Evolutionary conservation across 37 sponge, comb jelly and placozoan species (phyloP).

Genomic region (Spongilla lacustris): DNA sequence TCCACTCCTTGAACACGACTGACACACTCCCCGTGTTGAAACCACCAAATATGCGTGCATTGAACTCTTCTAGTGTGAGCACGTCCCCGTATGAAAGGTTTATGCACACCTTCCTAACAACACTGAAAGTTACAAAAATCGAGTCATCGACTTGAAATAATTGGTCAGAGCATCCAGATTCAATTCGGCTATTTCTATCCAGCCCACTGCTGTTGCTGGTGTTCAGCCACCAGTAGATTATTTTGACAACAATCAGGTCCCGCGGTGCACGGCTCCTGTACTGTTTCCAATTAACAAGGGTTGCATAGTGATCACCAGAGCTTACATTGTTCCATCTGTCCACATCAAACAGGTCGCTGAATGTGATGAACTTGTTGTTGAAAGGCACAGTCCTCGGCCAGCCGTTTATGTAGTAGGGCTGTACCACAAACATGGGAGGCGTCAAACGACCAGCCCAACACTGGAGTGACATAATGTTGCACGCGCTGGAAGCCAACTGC

Average conservation of each 20-base stretch:
- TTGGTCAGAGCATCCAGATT: neutral
- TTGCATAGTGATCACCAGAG: neutral
- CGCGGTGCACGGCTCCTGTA: conserved; percentile 26
- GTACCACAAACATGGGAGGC: conserved; percentile 23
- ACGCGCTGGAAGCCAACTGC: conserved; percentile 22
- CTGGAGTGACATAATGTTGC: conserved; percentile 46
- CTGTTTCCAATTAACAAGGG: conserved; percentile 5
- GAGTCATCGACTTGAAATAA: neutral
- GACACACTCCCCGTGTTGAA: neutral
- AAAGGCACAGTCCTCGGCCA: conserved; percentile 15
- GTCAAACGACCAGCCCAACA: conserved; percentile 49
- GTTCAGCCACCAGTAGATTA: conserved; percentile 13
- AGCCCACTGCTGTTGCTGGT: neutral
- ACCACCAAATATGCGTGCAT: conserved; percentile 6
- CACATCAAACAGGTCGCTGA: conserved; percentile 48
- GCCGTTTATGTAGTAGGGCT: conserved; percentile 22
- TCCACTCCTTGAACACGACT: conserved; percentile 47
- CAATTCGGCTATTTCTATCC: neutral
- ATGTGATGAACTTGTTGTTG: neutral
- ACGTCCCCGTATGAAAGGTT: conserved; percentile 21
- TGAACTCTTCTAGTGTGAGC: conserved; percentile 17
- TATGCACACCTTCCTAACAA: conserved; percentile 29
- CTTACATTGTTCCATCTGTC: conserved; percentile 13
- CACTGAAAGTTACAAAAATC: neutral
- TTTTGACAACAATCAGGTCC: conserved; percentile 15